phyloP scores from a whole-genome alignment of 1,140 invertebrate genomes.

The Stegodyphus dumicola region DNA sequence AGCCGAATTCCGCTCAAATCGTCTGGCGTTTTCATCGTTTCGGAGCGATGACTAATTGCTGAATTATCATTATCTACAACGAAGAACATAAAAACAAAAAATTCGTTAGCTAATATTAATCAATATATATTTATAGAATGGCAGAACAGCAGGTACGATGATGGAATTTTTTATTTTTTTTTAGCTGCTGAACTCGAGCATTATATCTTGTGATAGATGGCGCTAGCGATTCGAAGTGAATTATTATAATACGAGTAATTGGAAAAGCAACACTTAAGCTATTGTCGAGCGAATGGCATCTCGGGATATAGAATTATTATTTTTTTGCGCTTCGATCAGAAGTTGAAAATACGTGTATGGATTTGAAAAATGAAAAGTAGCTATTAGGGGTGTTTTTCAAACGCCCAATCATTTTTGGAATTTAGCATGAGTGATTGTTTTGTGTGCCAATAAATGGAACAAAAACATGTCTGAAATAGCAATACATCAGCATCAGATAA shows the following conservation, averaged over 20 bases:
- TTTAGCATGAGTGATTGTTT: neutral
- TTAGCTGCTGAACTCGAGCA: neutral
- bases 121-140: slow-evolving; percentile 1
- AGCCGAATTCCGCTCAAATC: neutral
- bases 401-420: neutral
- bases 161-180: neutral
- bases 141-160: neutral
- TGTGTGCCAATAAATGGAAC: neutral
- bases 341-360: neutral
- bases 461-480: too few species aligned
- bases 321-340: neutral
- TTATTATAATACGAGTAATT: neutral
- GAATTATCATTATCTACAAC: slow-evolving; percentile 13
- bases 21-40: neutral
- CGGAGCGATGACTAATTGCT: slow-evolving; percentile 37
- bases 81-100: neutral
- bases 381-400: neutral
- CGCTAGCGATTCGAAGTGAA: neutral
- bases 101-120: slow-evolving; percentile 33
- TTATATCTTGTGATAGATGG: neutral
- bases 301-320: neutral
- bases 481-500: too few species aligned
- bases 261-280: neutral
- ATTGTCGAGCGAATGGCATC: neutral
- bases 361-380: neutral